Conservation (phyloP, 2,797 vertebrate genomes). For the Premnoplex brunnescens region DNA sequence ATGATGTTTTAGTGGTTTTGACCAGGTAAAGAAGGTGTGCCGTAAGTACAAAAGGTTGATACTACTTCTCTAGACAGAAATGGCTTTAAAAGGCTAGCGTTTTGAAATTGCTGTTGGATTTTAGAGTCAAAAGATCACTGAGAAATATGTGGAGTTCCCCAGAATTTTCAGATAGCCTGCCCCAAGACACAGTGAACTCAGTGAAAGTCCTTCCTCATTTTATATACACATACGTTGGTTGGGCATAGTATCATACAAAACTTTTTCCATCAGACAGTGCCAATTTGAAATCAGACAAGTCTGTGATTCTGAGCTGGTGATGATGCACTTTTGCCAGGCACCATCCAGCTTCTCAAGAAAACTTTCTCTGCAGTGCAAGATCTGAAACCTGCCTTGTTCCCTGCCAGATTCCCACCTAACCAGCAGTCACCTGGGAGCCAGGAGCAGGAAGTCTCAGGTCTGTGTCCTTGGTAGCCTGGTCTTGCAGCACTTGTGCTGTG, state of each 20-base stretch:
- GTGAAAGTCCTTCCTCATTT: background rate
- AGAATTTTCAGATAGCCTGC: background rate
- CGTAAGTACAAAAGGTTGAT: background rate
- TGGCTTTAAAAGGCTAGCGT: background rate
- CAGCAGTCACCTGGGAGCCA: background rate
- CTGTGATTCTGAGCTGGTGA: background rate
- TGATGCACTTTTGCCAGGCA: background rate
- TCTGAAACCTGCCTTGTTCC: background rate
- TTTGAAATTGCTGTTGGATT: background rate
- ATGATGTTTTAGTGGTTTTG: background rate
- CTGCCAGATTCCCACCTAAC: background rate
- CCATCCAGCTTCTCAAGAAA: background rate
- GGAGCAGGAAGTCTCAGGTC: background rate
- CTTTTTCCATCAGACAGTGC: background rate
- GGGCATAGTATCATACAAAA: background rate
- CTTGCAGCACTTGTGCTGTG: background rate
- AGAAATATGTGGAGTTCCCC: background rate
- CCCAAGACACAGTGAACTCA: background rate
- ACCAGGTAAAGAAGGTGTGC: background rate
- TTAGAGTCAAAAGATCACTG: background rate
- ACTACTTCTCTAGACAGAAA: background rate
- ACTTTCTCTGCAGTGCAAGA: background rate
- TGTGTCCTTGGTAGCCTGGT: background rate
- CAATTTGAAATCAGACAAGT: background rate
- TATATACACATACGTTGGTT: background rate